phyloP scores from a whole-genome alignment of 2,113 vertebrate genomes.

The Esox niger region DNA sequence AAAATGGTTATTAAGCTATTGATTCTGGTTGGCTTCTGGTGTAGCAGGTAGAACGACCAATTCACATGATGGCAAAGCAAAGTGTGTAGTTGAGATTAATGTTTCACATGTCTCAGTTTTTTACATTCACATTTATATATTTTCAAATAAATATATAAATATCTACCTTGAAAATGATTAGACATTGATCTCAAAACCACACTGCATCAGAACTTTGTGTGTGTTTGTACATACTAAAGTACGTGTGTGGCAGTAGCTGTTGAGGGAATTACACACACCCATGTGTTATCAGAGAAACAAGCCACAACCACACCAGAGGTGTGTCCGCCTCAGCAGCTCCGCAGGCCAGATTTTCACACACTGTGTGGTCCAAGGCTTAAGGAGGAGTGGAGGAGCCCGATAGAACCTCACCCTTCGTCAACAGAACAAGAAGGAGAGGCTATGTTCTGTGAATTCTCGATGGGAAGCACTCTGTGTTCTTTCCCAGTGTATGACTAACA shows the following conservation, averaged over 20 bases:
- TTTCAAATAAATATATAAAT: too few relatives aligned
- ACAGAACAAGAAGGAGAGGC: conserved; percentile 59
- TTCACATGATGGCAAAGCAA: too few relatives aligned
- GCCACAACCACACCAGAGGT: conserved; percentile 55
- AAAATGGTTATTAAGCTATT: too few relatives aligned
- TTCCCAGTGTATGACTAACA: conserved; percentile 70
- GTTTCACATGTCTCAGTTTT: too few relatives aligned
- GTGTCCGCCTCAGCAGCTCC: conserved; percentile 56
- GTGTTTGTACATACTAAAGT: conserved; percentile 5
- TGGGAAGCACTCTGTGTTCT: conserved; percentile 35
- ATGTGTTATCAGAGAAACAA: conserved; percentile 35
- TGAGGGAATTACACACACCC: conserved; percentile 1
- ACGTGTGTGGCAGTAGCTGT: conserved; percentile 5
- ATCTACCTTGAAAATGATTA: too few relatives aligned
- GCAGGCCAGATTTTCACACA: conserved; percentile 60
- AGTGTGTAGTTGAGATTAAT: too few relatives aligned
- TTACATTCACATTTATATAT: too few relatives aligned
- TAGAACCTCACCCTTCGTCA: conserved; percentile 76
- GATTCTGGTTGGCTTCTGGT: too few relatives aligned
- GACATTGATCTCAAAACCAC: too few relatives aligned
- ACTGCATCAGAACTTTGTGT: too few relatives aligned
- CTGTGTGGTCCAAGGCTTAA: conserved; percentile 73
- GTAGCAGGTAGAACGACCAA: too few relatives aligned
- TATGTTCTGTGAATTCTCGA: conserved; percentile 52
- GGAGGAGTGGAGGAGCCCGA: conserved; percentile 48